phyloP scores from a whole-genome alignment of 1,140 invertebrate genomes.

The Aphelinus atriplicis region DNA sequence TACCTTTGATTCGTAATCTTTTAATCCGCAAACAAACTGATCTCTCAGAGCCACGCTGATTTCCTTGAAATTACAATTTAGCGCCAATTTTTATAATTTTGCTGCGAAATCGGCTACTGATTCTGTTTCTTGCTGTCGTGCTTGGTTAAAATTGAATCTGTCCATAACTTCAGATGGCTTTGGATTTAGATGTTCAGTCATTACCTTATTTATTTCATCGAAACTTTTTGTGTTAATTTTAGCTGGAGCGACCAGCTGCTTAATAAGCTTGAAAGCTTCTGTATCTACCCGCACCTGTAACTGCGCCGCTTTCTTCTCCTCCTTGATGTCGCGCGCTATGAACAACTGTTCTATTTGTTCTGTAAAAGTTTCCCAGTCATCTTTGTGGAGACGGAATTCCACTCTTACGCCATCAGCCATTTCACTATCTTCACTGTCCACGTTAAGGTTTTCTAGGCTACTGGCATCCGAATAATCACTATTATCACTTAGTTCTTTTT shows the following conservation, averaged over 20 bases:
- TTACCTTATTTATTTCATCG: slow-evolving; percentile 1
- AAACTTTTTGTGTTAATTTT: slow-evolving; percentile 22
- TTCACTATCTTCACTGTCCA: neutral
- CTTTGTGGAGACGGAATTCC: slow-evolving; percentile 9
- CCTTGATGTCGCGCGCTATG: slow-evolving; percentile 5
- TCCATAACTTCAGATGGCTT: slow-evolving; percentile 22
- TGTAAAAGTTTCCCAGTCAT: slow-evolving; percentile 30
- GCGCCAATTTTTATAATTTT: slow-evolving; percentile 20
- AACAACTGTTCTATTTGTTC: slow-evolving; percentile 20
- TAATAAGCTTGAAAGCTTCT: slow-evolving; percentile 19
- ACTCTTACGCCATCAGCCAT: slow-evolving; percentile 5
- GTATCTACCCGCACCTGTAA: slow-evolving; percentile 6
- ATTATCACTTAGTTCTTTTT: too few species aligned
- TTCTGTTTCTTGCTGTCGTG: slow-evolving; percentile 18
- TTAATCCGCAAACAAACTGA: slow-evolving; percentile 17
- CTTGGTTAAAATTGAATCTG: slow-evolving; percentile 26
- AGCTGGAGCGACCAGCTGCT: slow-evolving; percentile 20
- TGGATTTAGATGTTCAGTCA: slow-evolving; percentile 15
- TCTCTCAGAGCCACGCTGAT: slow-evolving; percentile 16
- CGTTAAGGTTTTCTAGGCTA: too few species aligned
- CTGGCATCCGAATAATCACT: too few species aligned
- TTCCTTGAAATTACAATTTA: slow-evolving; percentile 26
- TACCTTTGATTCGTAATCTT: slow-evolving; percentile 1
- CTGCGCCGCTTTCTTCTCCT: slow-evolving; percentile 6
- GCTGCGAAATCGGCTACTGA: slow-evolving; percentile 29